Conservation (phyloP, 2,797 vertebrate genomes). For the Diplodus puntazzo region DNA sequence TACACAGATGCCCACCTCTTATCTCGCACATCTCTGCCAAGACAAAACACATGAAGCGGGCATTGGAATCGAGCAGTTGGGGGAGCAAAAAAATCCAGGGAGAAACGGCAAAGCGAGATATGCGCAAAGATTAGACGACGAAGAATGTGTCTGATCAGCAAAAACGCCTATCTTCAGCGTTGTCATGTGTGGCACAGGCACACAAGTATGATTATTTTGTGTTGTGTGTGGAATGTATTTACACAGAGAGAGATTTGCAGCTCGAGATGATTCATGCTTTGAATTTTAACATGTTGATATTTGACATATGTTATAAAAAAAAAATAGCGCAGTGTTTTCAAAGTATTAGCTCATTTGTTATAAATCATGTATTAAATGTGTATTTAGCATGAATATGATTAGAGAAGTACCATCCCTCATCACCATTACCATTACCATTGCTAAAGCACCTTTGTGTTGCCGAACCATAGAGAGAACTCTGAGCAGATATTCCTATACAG, state of each 20-base stretch:
- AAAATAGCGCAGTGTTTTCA: neutral
- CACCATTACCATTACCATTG: neutral
- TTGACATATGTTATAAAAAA: conserved; percentile 2
- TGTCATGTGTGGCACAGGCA: conserved; percentile 8
- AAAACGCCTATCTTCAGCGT: neutral
- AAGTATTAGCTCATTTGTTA: neutral
- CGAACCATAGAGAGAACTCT: neutral
- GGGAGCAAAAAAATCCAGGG: conserved; percentile 27
- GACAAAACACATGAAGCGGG: conserved; percentile 73
- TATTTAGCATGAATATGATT: too few species aligned
- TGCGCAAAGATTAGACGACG: neutral
- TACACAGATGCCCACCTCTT: conserved; percentile 83
- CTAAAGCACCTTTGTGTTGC: too few species aligned
- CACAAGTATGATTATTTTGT: neutral
- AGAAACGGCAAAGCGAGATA: conserved; percentile 26
- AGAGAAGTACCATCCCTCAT: neutral
- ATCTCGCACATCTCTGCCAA: conserved; percentile 77
- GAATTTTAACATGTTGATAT: neutral
- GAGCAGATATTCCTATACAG: neutral
- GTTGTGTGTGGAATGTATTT: conserved; percentile 17
- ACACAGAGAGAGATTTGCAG: neutral
- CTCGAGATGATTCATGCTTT: neutral
- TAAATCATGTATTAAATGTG: neutral
- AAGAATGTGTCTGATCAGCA: conserved; percentile 41
- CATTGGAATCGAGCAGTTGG: conserved; percentile 50